Conservation (phyloP, 2,888 invertebrate genomes). For the Acronicta psi region DNA sequence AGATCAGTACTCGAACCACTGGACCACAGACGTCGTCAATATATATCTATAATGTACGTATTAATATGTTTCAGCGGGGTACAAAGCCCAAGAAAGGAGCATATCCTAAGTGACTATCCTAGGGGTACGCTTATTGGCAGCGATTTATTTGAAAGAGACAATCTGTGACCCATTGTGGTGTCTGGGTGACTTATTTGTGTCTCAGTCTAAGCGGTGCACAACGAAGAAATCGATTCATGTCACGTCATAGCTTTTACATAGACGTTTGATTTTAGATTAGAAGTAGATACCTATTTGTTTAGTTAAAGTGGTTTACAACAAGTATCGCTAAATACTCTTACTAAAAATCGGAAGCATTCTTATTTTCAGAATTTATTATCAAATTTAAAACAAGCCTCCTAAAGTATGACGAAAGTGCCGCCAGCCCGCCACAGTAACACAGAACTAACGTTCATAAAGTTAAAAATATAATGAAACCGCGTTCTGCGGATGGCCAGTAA, state of each 20-base stretch:
- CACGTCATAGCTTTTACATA: not conserved
- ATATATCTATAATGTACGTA: too few species aligned
- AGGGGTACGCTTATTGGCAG: not conserved
- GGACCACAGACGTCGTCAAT: too few species aligned
- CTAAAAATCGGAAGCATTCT: not conserved
- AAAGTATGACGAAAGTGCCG: conserved; percentile 48
- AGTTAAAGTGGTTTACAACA: too few species aligned
- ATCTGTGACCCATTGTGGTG: conserved; percentile 2
- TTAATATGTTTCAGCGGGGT: not conserved
- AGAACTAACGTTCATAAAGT: conserved; percentile 55
- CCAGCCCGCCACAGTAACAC: conserved; percentile 49
- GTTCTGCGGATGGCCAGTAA: conserved; percentile 46
- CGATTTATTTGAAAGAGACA: not conserved
- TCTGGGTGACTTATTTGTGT: not conserved
- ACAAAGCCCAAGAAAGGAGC: not conserved
- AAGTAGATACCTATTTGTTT: too few species aligned
- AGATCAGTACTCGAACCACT: too few species aligned
- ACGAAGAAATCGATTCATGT: not conserved
- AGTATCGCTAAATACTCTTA: too few species aligned
- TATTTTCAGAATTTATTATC: not conserved
- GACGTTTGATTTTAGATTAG: not conserved
- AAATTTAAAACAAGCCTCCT: conserved; percentile 6
- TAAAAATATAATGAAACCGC: conserved; percentile 60
- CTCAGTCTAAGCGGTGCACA: too few species aligned
- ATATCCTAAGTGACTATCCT: not conserved